Conservation (phyloP, 2,113 vertebrate species). For the Crotalus viridis region DNA sequence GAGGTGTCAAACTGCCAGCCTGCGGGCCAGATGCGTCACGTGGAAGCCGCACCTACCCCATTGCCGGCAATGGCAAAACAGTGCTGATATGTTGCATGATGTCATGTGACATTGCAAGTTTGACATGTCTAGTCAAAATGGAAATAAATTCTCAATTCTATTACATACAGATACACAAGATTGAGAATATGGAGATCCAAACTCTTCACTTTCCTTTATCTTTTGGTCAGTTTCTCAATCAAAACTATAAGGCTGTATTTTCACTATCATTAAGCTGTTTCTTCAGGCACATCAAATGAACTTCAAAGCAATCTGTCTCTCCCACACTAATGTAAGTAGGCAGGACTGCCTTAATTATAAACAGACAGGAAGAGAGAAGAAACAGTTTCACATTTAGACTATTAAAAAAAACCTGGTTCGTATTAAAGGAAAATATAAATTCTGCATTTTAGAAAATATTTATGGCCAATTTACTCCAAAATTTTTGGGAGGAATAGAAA, state of each 20-base stretch:
- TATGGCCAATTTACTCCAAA: conserved; percentile 56
- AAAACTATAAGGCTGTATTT: conserved; percentile 31
- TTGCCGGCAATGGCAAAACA: no score
- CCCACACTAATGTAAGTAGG: neutral
- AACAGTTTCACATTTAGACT: neutral
- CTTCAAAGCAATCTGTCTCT: conserved; percentile 30
- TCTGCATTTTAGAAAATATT: conserved; percentile 49
- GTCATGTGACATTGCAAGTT: no score
- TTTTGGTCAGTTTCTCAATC: conserved; percentile 31
- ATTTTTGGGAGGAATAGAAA: neutral
- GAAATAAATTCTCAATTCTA: neutral
- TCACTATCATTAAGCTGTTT: conserved; percentile 43
- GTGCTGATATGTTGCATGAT: no score
- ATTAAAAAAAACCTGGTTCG: conserved; percentile 15
- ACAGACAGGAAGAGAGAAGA: neutral
- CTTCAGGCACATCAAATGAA: conserved; percentile 48
- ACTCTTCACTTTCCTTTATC: conserved; percentile 4
- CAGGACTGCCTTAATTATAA: conserved; percentile 11
- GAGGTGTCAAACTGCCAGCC: no score
- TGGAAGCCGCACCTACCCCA: no score
- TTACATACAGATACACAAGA: no score
- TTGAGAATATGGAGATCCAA: neutral
- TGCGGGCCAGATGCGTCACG: no score
- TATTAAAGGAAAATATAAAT: conserved; percentile 26
- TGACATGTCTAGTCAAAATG: no score